Evolutionary conservation across 2,113 vertebrate genomes (phyloP).

Genomic region (Cynoglossus semilaevis): DNA sequence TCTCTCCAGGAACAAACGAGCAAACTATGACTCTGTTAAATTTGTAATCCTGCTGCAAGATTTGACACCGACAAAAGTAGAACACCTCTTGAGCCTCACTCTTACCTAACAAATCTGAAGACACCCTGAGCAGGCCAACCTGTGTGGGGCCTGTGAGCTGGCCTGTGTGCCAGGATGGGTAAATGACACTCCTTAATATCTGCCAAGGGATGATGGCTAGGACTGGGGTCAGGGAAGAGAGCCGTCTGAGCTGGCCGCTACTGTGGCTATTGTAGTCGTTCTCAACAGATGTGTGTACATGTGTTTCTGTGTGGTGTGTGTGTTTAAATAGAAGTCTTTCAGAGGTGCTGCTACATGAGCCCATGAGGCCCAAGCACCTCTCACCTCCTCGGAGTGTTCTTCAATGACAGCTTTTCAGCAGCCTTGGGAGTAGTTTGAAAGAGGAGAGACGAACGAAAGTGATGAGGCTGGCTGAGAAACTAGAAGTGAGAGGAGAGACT

Average conservation of each 20-base stretch:
- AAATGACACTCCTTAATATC: slow-evolving; percentile 69
- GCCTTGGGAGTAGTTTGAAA: slow-evolving; percentile 69
- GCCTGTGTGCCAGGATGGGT: slow-evolving; percentile 57
- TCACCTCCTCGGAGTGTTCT: slow-evolving; percentile 75
- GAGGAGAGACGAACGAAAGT: slow-evolving; percentile 28
- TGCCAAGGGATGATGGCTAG: slow-evolving; percentile 49
- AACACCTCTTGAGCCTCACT: no score
- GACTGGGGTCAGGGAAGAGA: slow-evolving; percentile 55
- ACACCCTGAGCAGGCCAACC: slow-evolving; percentile 36
- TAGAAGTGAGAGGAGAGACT: slow-evolving; percentile 45
- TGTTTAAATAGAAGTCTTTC: slow-evolving; percentile 75
- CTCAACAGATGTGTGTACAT: slow-evolving; percentile 77
- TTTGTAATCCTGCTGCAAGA: no score
- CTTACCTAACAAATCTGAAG: slow-evolving; percentile 58
- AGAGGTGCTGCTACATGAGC: slow-evolving; percentile 72
- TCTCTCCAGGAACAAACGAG: no score
- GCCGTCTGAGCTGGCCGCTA: slow-evolving; percentile 69
- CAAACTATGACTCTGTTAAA: no score
- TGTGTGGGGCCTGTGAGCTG: slow-evolving; percentile 43
- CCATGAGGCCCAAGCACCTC: slow-evolving; percentile 73
- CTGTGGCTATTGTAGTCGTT: slow-evolving; percentile 73
- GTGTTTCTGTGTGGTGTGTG: slow-evolving; percentile 76
- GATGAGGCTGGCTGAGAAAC: slow-evolving; percentile 48
- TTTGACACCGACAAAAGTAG: no score
- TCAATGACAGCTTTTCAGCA: slow-evolving; percentile 84